Percentiles rank a stretch among this genome's conserved stretches.
Evolutionary conservation across 2,113 vertebrate genomes (phyloP).

Genomic region (Nicator chloris): DNA sequence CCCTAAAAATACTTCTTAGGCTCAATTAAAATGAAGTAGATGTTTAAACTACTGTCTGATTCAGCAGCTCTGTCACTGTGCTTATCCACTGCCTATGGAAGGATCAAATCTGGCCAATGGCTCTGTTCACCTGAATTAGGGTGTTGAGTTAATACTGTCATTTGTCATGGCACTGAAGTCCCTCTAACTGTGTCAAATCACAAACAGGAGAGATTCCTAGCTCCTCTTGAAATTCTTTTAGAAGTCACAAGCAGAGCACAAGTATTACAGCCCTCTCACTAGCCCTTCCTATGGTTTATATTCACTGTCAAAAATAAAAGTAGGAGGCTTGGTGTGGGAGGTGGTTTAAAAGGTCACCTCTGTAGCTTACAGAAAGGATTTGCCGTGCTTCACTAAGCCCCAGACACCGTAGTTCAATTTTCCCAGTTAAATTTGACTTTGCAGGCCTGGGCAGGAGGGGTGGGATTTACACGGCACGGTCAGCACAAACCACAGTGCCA

Average conservation of each 20-base stretch:
- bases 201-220: neutral
- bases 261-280: neutral
- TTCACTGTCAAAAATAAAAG: conserved; percentile 1
- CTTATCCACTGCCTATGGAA: neutral
- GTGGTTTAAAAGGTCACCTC: conserved; percentile 12
- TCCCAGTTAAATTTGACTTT: neutral
- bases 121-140: neutral
- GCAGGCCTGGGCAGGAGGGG: neutral
- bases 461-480: neutral
- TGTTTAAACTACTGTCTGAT: conserved; percentile 12
- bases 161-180: neutral
- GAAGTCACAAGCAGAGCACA: neutral
- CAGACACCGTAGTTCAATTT: conserved; percentile 9
- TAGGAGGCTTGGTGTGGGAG: neutral
- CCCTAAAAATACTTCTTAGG: conserved; percentile 64
- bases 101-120: neutral
- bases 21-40: conserved; percentile 52
- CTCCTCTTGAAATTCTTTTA: neutral
- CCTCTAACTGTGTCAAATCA: neutral
- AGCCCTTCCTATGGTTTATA: neutral
- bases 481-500: neutral
- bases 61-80: conserved; percentile 20
- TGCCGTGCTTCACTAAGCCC: conserved; percentile 23
- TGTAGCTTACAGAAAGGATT: neutral
- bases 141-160: neutral